Evolutionary conservation across 2,113 vertebrate species (phyloP), one percentile per base, ranked within the genome.

Genomic region (Strix uralensis): DNA sequence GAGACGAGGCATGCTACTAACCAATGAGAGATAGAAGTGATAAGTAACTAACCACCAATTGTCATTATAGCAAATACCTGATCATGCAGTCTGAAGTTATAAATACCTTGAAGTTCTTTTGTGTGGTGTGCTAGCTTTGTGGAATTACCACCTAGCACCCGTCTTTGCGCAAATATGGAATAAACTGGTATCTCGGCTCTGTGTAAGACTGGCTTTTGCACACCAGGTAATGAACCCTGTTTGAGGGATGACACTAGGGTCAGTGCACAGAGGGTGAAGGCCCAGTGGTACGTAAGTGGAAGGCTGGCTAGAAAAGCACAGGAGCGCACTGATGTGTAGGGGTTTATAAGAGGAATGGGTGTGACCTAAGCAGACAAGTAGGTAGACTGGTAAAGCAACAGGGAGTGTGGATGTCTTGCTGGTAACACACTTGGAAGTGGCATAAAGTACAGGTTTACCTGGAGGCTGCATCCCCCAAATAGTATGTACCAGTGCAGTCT

Each of bases 241-340:
- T 44, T 44, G 17, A 46, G 17, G 44, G 44, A 46, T 18, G 44
- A 46, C 44, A 46, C 44, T 46, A 10, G 34, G 46, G 23, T 58
- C 27, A 16, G 69, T 0, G 0, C 12, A 2, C 51, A 16, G n/a
- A 3, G 14, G 10, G 16, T 51, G 55, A 55, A 38, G 29, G 51
- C 42, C 8, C 3, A 7, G 51, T 8, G 7, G 26, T 21, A 19
- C 0, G 0, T 10, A 58, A 54, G 26, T 26, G 15, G 18, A 57
- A 63, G 52, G 19, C 7, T 42, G 57, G 20, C 23, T 40, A 8
- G 61, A 27, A 46, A 36, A 92, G 57, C 34, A 8, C 36, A 6
- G 57, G 13, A 26, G n/a, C 0, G 4, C 36, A 4, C 32, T 8
- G 32, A 12, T 12, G 25, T 1, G 18, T 29, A 40, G 47, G 71